Percentiles rank a stretch among this genome's conserved stretches.
Conservation (phyloP, 2,888 invertebrate genomes). For the Carabus problematicus region DNA sequence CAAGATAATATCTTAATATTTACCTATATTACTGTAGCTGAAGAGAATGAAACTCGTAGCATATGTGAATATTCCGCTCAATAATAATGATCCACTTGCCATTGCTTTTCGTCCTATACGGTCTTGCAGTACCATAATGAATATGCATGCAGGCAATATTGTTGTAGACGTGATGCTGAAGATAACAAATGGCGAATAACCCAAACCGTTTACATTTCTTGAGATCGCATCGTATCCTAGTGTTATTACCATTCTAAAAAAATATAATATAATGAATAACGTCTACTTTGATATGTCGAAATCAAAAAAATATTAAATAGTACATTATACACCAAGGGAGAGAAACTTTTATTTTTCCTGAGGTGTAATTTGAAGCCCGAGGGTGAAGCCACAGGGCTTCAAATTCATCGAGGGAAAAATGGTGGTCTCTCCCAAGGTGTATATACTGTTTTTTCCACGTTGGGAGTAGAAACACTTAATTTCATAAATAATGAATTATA, state of each 20-base stretch:
- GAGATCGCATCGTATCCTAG: conserved; percentile 68
- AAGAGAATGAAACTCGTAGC: conserved; percentile 58
- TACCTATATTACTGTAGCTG: conserved; percentile 9
- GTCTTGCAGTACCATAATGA: conserved; percentile 59
- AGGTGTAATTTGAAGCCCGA: no score
- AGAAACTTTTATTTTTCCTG: no score
- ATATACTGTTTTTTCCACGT: no score
- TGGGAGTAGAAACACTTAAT: no score
- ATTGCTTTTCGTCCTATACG: conserved; percentile 62
- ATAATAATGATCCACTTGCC: conserved; percentile 62
- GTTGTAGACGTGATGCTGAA: conserved; percentile 64
- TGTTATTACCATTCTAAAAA: conserved; percentile 66
- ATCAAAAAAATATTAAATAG: no score
- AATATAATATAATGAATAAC: conserved; percentile 8
- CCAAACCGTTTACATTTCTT: conserved; percentile 64
- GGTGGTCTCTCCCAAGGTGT: no score
- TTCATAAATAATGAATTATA: no score
- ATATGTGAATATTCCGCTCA: conserved; percentile 62
- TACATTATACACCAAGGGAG: no score
- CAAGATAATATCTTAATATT: neutral
- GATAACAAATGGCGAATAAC: conserved; percentile 64
- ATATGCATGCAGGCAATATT: conserved; percentile 65
- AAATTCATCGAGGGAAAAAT: no score
- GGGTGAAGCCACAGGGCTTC: no score
- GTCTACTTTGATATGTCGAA: no score